A percentile compares a stretch with the other conserved stretches of the same genome.
Evolutionary conservation across 2,113 vertebrate species (phyloP).

Genomic region (rat (Rattus norvegicus)): GRCr8 NC_086021.1:61364001-61364500

Average conservation of each 20-base stretch:
- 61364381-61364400: neutral
- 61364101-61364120: neutral
- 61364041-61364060: neutral
- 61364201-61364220: neutral
- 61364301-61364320: neutral
- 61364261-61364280: neutral
- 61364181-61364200: neutral
- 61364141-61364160: neutral
- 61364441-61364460: neutral
- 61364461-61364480: neutral
- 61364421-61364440: neutral
- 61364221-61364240: neutral
- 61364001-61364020: neutral
- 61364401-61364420: neutral
- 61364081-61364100: neutral
- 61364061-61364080: neutral
- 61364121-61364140: neutral
- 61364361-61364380: neutral
- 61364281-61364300: neutral
- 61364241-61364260: neutral
- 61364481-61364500: conserved; percentile 4
- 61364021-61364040: neutral
- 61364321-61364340: neutral
- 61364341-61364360: neutral
- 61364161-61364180: neutral